Percentiles rank a stretch among this genome's conserved stretches.
Evolutionary conservation across 2,113 vertebrate genomes (phyloP).

Genomic region (Pica pica): DNA sequence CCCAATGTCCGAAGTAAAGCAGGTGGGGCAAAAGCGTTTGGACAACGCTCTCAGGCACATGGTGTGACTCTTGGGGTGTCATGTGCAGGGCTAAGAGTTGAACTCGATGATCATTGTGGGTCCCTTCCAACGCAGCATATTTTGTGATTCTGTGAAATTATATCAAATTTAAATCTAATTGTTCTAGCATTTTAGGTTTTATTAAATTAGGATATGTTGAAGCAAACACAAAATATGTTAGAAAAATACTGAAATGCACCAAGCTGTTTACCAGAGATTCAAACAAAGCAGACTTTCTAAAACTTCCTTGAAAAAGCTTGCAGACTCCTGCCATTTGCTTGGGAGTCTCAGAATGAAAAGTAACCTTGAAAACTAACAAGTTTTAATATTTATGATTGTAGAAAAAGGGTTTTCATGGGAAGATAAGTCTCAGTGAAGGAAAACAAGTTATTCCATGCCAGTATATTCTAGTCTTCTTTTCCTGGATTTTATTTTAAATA

Average conservation of each 20-base stretch:
- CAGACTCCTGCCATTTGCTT: not conserved
- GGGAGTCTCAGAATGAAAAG: not conserved
- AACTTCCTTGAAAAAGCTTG: not conserved
- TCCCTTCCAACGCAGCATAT: not conserved
- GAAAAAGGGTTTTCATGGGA: not conserved
- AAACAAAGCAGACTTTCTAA: not conserved
- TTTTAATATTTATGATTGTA: not conserved
- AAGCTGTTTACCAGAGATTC: not conserved
- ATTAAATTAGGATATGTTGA: not conserved
- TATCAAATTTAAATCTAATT: not conserved
- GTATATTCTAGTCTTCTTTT: not conserved
- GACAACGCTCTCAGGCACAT: not conserved
- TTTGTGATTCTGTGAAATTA: not conserved
- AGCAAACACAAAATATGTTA: not conserved
- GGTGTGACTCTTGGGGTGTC: not conserved
- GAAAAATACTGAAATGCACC: not conserved
- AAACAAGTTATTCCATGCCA: not conserved
- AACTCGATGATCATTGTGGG: not conserved
- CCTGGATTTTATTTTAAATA: not conserved
- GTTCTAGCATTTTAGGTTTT: not conserved
- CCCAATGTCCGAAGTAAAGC: rapidly evolving
- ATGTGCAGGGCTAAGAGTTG: not conserved
- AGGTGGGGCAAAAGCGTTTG: rapidly evolving
- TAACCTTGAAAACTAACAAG: not conserved
- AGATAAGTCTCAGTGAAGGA: not conserved